A percentile compares a stretch with the other conserved stretches of the same genome.
Evolutionary conservation across 2,888 invertebrate genomes (phyloP).

Genomic region (Coenonympha glycerion): DNA sequence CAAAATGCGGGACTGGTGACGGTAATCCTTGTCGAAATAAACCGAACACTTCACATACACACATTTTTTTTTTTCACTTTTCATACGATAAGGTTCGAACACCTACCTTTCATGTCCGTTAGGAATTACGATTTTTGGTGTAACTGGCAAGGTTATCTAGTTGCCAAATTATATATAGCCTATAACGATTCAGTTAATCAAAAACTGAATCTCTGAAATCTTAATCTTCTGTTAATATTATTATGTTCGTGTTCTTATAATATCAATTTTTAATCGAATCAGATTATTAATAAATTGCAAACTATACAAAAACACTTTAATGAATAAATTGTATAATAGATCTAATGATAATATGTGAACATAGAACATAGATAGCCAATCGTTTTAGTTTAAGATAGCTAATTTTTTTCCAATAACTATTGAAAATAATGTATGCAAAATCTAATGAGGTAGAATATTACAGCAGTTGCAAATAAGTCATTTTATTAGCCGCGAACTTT

Average conservation of each 20-base stretch:
- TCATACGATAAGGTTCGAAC: not conserved
- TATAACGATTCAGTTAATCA: slow-evolving; percentile 12
- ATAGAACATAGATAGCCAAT: not conserved
- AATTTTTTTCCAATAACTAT: too few relatives aligned
- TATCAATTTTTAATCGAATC: slow-evolving; percentile 19
- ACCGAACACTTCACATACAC: not conserved
- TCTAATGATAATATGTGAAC: slow-evolving; percentile 1
- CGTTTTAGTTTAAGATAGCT: too few relatives aligned
- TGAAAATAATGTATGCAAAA: too few relatives aligned
- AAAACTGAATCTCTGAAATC: slow-evolving; percentile 19
- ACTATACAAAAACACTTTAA: slow-evolving; percentile 3
- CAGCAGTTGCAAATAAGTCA: too few relatives aligned
- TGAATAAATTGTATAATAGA: not conserved
- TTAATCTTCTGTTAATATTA: slow-evolving; percentile 11
- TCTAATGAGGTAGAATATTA: too few relatives aligned
- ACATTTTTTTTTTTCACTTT: not conserved
- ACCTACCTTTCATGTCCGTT: slow-evolving; percentile 29
- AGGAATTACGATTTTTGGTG: slow-evolving; percentile 16
- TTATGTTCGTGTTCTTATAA: slow-evolving; percentile 11
- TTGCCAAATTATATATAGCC: slow-evolving; percentile 18
- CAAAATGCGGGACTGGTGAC: too few relatives aligned
- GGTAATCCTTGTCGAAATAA: too few relatives aligned
- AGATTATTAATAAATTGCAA: slow-evolving; percentile 4
- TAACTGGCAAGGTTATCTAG: not conserved
- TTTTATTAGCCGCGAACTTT: too few relatives aligned